These are phyloP conservation scores for Apogon hyalosoma DNA, from an alignment of 2,797 vertebrate species.

Conservation along the genomic window DNA sequence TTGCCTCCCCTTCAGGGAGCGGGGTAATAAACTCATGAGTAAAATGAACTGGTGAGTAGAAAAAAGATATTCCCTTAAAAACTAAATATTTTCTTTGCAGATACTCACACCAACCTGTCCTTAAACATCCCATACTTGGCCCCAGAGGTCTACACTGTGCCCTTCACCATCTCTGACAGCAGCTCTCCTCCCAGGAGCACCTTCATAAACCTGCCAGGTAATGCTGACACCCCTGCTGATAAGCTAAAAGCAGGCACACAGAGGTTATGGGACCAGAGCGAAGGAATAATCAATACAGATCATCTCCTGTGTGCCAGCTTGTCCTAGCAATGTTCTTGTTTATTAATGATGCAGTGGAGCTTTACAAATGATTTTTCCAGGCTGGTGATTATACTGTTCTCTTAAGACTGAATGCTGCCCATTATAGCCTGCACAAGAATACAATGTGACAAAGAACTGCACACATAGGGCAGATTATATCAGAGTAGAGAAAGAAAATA, in stretches of 20 bases:
- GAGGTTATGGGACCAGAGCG: slow-evolving; percentile 30
- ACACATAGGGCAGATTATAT: slow-evolving; percentile 7
- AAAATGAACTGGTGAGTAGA: no score
- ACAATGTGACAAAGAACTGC: slow-evolving; percentile 6
- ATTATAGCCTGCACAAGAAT: slow-evolving; percentile 13
- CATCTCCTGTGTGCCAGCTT: slow-evolving; percentile 43
- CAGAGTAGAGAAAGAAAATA: no score
- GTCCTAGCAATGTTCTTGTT: slow-evolving; percentile 41
- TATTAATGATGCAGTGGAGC: slow-evolving; percentile 46
- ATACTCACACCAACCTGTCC: slow-evolving; percentile 87
- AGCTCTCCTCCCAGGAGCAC: slow-evolving; percentile 85
- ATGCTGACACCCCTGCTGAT: slow-evolving; percentile 30
- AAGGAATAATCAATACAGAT: slow-evolving; percentile 64
- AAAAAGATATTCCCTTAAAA: neutral
- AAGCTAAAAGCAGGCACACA: slow-evolving; percentile 6
- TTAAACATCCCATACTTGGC: slow-evolving; percentile 85
- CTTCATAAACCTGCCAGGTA: slow-evolving; percentile 87
- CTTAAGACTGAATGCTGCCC: slow-evolving; percentile 32
- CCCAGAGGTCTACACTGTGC: slow-evolving; percentile 84
- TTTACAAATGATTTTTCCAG: slow-evolving; percentile 62
- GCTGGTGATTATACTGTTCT: slow-evolving; percentile 42
- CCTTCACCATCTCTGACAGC: slow-evolving; percentile 86
- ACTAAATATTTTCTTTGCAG: slow-evolving; percentile 60
- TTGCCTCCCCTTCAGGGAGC: no score
- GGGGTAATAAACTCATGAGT: no score